Conservation (phyloP, 2,113 vertebrate species). For the Spilogale gracilis region DNA sequence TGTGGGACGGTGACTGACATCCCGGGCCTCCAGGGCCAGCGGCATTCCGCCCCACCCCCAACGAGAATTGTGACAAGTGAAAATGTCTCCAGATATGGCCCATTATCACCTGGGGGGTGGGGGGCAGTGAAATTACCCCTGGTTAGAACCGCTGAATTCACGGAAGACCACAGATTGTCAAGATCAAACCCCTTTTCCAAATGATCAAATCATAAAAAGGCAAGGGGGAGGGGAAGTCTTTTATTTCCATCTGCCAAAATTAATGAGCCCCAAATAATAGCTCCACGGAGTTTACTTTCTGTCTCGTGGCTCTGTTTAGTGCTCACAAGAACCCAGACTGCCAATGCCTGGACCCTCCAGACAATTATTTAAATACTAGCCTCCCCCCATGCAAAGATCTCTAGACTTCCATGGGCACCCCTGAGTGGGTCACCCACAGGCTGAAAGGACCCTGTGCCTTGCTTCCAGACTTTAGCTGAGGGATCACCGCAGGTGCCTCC, state of each 20-base stretch:
- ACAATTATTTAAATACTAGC: background rate
- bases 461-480: background rate
- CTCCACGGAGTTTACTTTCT: background rate
- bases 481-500: accelerated
- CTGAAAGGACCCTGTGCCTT: background rate
- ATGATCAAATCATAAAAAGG: background rate
- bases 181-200: background rate
- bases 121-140: background rate
- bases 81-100: background rate
- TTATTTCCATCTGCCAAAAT: background rate
- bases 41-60: background rate
- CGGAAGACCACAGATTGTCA: background rate
- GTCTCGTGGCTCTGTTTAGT: background rate
- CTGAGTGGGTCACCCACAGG: background rate
- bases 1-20: accelerated
- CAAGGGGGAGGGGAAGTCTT: accelerated
- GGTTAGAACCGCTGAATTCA: background rate
- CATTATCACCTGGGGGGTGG: accelerated
- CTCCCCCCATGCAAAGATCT: background rate
- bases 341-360: too few species aligned
- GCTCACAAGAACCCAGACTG: background rate
- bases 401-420: background rate
- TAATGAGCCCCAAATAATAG: background rate
- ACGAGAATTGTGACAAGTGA: background rate
- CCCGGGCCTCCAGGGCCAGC: accelerated